Evolutionary conservation across 2,797 vertebrate genomes (phyloP).

Genomic region (Nyctibius grandis): DNA sequence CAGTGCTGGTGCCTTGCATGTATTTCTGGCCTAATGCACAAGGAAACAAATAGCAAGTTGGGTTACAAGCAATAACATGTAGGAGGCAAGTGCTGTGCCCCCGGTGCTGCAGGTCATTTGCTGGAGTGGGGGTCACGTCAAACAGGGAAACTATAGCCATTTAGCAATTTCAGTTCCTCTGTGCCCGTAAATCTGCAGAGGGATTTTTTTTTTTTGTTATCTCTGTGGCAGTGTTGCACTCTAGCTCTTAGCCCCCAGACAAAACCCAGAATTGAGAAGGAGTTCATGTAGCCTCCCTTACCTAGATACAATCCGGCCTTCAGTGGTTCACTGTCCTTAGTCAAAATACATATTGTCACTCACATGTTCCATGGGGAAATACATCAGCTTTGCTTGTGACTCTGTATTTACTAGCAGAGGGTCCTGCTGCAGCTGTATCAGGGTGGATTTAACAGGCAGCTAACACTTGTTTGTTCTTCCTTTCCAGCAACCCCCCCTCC

Average conservation of each 20-base stretch:
- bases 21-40: not conserved
- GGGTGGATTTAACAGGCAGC: not conserved
- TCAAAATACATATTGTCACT: not conserved
- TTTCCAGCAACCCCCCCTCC: not conserved
- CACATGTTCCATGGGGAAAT: not conserved
- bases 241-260: not conserved
- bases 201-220: not conserved
- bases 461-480: not conserved
- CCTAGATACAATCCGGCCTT: not conserved
- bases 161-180: not conserved
- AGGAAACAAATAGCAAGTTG: not conserved
- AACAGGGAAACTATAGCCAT: not conserved
- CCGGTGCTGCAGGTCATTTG: not conserved
- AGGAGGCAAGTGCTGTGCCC: not conserved
- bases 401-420: not conserved
- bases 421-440: not conserved
- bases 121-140: not conserved
- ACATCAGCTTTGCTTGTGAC: not conserved
- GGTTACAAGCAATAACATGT: too few relatives aligned
- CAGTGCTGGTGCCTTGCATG: not conserved
- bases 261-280: not conserved
- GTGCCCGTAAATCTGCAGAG: not conserved
- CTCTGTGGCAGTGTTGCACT: not conserved
- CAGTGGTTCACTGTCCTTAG: not conserved
- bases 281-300: not conserved